These are phyloP conservation scores for Passerina amoena DNA, from an alignment of 2,113 vertebrate genomes.

Conservation along the genomic window DNA sequence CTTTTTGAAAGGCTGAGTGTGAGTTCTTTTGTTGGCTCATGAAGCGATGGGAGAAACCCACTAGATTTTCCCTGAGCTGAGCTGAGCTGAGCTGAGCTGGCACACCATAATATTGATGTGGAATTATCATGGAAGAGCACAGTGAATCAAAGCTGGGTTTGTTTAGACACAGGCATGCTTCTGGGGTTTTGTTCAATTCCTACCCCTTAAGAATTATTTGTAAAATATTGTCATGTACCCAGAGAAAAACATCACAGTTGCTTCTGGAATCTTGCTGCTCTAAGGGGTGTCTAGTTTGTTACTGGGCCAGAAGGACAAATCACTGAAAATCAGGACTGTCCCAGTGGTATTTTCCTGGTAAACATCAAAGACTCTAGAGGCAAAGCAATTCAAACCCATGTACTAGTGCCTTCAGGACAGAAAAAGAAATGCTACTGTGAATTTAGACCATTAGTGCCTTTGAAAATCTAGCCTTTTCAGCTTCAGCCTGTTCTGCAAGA, in stretches of 20 bases:
- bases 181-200: not conserved
- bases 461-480: not conserved
- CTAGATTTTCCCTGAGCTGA: not conserved
- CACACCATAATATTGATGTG: not conserved
- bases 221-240: not conserved
- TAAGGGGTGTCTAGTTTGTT: not conserved
- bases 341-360: not conserved
- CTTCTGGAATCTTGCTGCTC: not conserved
- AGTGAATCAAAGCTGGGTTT: not conserved
- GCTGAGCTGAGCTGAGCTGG: not conserved
- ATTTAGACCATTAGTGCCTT: not conserved
- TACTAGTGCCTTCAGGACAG: not conserved
- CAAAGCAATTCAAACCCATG: not conserved
- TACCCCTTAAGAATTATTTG: not conserved
- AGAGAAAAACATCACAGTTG: not conserved
- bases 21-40: not conserved
- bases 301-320: not conserved
- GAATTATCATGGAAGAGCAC: not conserved
- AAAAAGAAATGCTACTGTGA: not conserved
- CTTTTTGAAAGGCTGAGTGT: not conserved
- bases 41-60: not conserved
- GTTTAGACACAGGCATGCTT: not conserved
- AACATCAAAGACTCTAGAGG: not conserved
- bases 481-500: not conserved
- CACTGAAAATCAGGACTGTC: not conserved